A percentile compares a stretch with the other conserved stretches of the same genome.
phyloP scores from a whole-genome alignment of 2,888 invertebrate species.

The Drosophila mercatorum region DNA sequence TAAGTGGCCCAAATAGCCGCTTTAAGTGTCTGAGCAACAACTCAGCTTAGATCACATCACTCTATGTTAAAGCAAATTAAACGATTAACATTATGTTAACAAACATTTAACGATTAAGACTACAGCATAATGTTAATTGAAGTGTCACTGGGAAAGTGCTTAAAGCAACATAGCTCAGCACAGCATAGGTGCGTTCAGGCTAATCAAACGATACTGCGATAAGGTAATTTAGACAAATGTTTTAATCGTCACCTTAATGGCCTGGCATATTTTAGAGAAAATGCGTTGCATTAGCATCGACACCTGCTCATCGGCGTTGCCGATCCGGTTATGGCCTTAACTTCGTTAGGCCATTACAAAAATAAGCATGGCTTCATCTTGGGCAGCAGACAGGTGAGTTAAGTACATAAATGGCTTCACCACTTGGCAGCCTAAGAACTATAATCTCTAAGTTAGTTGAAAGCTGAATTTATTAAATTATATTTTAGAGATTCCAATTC shows the following conservation, averaged over 20 bases:
- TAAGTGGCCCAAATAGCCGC: slow-evolving; percentile 3
- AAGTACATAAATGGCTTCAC: slow-evolving; percentile 10
- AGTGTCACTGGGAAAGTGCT: slow-evolving; percentile 1
- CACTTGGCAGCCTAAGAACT: neutral
- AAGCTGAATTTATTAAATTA: neutral
- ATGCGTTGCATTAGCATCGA: slow-evolving; percentile 45
- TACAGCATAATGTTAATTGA: slow-evolving; percentile 8
- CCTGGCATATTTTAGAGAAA: slow-evolving; percentile 40
- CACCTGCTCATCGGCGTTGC: slow-evolving; percentile 32
- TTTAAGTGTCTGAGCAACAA: neutral
- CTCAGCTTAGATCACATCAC: slow-evolving; percentile 1
- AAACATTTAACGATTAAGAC: slow-evolving; percentile 1
- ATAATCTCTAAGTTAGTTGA: neutral
- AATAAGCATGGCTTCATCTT: slow-evolving; percentile 17
- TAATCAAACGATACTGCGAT: slow-evolving; percentile 15
- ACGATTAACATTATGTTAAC: slow-evolving; percentile 6
- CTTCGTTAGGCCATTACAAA: slow-evolving; percentile 18
- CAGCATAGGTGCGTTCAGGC: neutral
- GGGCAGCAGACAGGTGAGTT: slow-evolving; percentile 1
- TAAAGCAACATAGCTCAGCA: neutral
- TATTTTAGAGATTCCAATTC: neutral
- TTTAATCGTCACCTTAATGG: slow-evolving; percentile 34
- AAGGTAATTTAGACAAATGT: slow-evolving; percentile 33
- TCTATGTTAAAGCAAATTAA: neutral
- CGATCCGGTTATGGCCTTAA: slow-evolving; percentile 34